Percentiles rank a stretch among this genome's conserved stretches.
Evolutionary conservation across 2,797 vertebrate genomes (phyloP).

Genomic region (Darevskia nairensis): DNA sequence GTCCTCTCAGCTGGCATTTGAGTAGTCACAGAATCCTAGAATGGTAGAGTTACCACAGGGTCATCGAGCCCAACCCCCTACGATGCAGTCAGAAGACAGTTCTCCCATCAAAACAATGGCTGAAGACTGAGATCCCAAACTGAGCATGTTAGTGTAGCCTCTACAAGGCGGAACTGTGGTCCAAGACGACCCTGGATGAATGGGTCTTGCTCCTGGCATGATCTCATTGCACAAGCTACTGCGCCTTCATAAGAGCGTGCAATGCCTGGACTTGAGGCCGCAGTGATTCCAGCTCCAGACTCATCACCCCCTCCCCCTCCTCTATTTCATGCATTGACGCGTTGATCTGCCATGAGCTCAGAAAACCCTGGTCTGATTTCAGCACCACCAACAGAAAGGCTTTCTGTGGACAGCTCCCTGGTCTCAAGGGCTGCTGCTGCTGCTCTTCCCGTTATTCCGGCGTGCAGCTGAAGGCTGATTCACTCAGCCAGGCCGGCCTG

Average conservation of each 20-base stretch:
- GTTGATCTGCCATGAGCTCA: background rate
- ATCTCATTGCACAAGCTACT: too few relatives aligned
- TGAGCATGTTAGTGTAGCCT: background rate
- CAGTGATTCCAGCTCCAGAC: background rate
- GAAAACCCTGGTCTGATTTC: background rate
- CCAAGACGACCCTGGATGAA: background rate
- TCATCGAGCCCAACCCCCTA: too few relatives aligned
- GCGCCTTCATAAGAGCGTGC: too few relatives aligned
- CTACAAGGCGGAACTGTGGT: background rate
- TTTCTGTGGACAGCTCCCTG: background rate
- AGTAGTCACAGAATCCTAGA: background rate
- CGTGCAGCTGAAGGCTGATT: too few relatives aligned
- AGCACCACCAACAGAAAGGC: background rate
- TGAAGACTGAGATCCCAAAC: background rate
- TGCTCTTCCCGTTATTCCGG: too few relatives aligned
- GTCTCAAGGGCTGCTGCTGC: too few relatives aligned
- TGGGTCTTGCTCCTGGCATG: background rate
- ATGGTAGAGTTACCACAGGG: too few relatives aligned
- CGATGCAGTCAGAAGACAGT: too few relatives aligned
- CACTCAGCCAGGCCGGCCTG: too few relatives aligned
- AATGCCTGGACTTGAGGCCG: too few relatives aligned
- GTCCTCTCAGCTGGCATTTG: background rate
- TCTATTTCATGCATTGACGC: background rate
- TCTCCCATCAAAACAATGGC: background rate
- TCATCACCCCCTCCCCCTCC: too few relatives aligned